These are phyloP conservation scores for Caiman crocodilus DNA, from an alignment of 2,797 vertebrate genomes.

Conservation along the genomic window DNA sequence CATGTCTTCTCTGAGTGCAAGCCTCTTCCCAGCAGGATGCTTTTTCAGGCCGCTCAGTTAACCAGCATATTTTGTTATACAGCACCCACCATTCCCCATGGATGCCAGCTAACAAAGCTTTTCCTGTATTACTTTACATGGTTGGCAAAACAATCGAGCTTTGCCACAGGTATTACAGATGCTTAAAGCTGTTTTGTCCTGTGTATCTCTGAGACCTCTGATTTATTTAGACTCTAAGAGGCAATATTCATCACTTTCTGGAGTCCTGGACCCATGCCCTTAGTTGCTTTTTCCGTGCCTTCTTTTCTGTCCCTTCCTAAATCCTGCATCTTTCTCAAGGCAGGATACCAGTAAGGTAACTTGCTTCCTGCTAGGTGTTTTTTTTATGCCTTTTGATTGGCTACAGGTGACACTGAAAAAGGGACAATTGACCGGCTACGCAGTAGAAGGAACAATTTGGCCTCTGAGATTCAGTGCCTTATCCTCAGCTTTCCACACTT, in stretches of 20 bases:
- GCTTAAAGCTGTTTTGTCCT: background rate
- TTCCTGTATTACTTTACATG: background rate
- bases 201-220: background rate
- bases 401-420: too few species aligned
- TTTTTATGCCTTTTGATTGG: background rate
- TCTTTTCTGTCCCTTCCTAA: background rate
- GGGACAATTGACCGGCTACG: background rate
- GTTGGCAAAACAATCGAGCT: background rate
- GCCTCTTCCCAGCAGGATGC: too few species aligned
- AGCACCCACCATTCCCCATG: too few species aligned
- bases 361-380: background rate
- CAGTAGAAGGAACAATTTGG: background rate
- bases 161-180: background rate
- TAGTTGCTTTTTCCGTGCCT: background rate
- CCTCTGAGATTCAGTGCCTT: background rate
- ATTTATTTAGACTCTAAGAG: background rate
- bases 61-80: too few species aligned
- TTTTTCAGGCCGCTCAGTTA: too few species aligned
- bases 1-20: too few species aligned
- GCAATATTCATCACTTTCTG: background rate
- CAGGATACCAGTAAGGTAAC: background rate
- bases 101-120: too few species aligned
- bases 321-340: background rate
- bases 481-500: background rate
- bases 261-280: background rate